Conservation (phyloP, 2,888 invertebrate species). For the Stenchaetothrips biformis region DNA sequence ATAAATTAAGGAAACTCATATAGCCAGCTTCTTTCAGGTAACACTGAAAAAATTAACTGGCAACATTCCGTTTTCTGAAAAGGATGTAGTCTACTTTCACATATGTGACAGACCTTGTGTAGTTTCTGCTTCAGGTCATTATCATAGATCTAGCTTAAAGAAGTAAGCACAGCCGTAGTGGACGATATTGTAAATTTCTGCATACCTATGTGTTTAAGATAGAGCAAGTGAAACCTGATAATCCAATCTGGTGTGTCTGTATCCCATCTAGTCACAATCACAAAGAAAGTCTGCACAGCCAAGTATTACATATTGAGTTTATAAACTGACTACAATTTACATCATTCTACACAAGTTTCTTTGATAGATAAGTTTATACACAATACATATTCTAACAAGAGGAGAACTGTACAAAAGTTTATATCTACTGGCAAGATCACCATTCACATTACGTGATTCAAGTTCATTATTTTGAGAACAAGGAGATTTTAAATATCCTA, state of each 20-base stretch:
- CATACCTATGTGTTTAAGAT: not conserved
- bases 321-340: not conserved
- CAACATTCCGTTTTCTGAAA: not conserved
- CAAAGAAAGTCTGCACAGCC: slow-evolving; percentile 24
- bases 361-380: not conserved
- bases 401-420: slow-evolving; percentile 11
- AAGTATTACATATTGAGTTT: slow-evolving; percentile 13
- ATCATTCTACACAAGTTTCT: slow-evolving; percentile 5
- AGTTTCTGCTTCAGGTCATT: not conserved
- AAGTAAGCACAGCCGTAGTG: slow-evolving; percentile 20
- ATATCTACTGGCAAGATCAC: slow-evolving; percentile 4
- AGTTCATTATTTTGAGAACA: not conserved
- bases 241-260: slow-evolving; percentile 3
- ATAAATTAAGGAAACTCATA: no score
- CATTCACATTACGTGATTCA: not conserved
- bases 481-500: not conserved
- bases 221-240: not conserved
- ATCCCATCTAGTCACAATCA: slow-evolving; percentile 12
- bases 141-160: not conserved
- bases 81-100: not conserved
- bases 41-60: no score
- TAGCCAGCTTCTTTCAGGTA: no score
- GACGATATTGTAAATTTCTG: slow-evolving; percentile 10
- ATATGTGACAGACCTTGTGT: slow-evolving; percentile 1
- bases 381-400: no score